phyloP scores from a whole-genome alignment of 2,888 invertebrate genomes.

The Pristionchus japonicus region DNA sequence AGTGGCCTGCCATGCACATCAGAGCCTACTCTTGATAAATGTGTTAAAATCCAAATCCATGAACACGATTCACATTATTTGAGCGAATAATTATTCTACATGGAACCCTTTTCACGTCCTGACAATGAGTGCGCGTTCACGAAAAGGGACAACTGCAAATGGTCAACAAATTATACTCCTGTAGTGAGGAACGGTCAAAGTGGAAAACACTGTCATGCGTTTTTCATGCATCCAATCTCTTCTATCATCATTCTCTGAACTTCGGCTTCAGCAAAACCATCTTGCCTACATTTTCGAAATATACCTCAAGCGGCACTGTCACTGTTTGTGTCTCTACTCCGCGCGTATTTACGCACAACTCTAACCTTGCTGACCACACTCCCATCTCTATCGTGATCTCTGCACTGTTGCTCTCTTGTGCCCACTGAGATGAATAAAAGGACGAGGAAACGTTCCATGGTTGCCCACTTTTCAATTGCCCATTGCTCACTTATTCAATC shows the following conservation, averaged over 20 bases:
- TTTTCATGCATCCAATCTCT: neutral
- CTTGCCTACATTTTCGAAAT: neutral
- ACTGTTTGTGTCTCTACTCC: neutral
- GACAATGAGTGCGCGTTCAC: neutral
- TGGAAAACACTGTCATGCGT: neutral
- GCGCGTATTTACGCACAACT: neutral
- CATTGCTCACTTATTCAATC: no score
- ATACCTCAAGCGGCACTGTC: neutral
- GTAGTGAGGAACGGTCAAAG: neutral
- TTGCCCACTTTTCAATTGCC: neutral
- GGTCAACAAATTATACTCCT: neutral
- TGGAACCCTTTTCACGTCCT: no score
- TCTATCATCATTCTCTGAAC: neutral
- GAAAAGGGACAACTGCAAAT: neutral
- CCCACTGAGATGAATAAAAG: neutral
- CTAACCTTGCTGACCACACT: neutral
- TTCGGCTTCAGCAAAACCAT: neutral
- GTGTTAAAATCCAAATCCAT: no score
- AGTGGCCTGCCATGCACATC: no score
- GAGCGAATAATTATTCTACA: no score
- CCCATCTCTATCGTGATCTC: neutral
- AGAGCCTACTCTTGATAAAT: no score
- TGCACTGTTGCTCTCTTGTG: neutral
- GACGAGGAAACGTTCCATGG: neutral
- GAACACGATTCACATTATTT: no score